These are phyloP conservation scores for Diabrotica virgifera DNA, from an alignment of 1,140 invertebrate genomes.

Conservation along the genomic window DNA sequence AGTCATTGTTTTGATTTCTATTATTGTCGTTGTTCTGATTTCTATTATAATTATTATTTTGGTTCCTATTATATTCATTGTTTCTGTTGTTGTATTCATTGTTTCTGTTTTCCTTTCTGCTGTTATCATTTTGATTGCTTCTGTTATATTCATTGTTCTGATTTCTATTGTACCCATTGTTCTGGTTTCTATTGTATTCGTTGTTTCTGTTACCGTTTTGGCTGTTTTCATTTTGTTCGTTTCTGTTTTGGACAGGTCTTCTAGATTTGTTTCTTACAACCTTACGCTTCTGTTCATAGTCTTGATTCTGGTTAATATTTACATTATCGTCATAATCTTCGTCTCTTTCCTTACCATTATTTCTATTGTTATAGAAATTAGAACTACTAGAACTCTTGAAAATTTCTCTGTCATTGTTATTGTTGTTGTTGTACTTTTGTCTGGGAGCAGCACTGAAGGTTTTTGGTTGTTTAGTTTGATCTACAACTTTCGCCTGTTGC, in stretches of 20 bases:
- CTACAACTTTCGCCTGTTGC: constrained; percentile 41
- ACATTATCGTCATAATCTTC: constrained; percentile 55
- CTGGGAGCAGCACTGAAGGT: constrained; percentile 39
- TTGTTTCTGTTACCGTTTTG: background rate
- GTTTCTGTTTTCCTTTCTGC: constrained; percentile 38
- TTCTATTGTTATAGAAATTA: constrained; percentile 65
- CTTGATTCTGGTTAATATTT: constrained; percentile 44
- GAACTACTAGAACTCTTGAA: constrained; percentile 65
- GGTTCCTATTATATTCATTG: constrained; percentile 27
- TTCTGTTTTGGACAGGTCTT: constrained; percentile 29
- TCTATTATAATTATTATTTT: constrained; percentile 35
- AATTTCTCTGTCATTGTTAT: constrained; percentile 50
- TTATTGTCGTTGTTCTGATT: constrained; percentile 38
- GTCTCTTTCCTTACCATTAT: constrained; percentile 57
- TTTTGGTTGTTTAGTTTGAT: constrained; percentile 43
- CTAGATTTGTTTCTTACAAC: constrained; percentile 45
- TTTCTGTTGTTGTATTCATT: constrained; percentile 28
- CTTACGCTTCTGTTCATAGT: constrained; percentile 40
- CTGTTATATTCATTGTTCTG: too few species aligned
- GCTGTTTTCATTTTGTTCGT: background rate
- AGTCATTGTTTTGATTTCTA: constrained; percentile 28
- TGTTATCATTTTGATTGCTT: too few species aligned
- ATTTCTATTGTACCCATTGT: too few species aligned
- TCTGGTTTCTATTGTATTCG: background rate
- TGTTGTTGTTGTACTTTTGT: constrained; percentile 34